These are phyloP conservation scores for Drosophila melanogaster DNA, from an alignment of 1,140 invertebrate genomes.

Conservation along the genomic window DNA sequence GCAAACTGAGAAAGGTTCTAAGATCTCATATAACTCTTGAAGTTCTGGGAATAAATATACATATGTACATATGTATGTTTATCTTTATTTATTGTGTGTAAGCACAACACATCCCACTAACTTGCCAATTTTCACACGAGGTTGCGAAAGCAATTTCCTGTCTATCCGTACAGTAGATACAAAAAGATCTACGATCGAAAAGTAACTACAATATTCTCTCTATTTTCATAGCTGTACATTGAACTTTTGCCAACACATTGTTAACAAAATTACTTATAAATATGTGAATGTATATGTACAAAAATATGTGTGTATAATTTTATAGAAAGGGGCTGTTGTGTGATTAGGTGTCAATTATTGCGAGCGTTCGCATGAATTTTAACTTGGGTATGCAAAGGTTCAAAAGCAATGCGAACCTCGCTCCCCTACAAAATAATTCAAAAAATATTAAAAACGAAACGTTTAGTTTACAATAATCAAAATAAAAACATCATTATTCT, in stretches of 20 bases:
- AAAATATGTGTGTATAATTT: neutral
- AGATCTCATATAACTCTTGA: neutral
- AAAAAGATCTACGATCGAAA: slow-evolving; percentile 5
- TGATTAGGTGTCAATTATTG: slow-evolving; percentile 64
- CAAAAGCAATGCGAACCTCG: slow-evolving; percentile 43
- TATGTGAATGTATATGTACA: neutral
- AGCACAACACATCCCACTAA: slow-evolving; percentile 18
- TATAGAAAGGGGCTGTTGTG: neutral
- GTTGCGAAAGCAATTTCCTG: slow-evolving; percentile 54
- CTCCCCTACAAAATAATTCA: slow-evolving; percentile 23
- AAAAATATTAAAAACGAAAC: slow-evolving; percentile 49
- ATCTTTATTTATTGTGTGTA: too few relatives aligned
- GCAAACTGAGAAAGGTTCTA: neutral
- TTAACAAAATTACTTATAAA: neutral
- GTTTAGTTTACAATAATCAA: too few relatives aligned
- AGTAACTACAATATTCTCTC: neutral
- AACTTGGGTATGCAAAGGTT: slow-evolving; percentile 49
- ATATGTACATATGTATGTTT: neutral
- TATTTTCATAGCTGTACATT: slow-evolving; percentile 59
- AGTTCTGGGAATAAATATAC: neutral
- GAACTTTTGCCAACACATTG: slow-evolving; percentile 52
- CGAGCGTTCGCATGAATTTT: slow-evolving; percentile 62
- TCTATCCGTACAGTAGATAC: slow-evolving; percentile 1
- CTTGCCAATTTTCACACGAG: slow-evolving; percentile 68
- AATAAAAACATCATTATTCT: too few relatives aligned